A percentile compares a stretch with the other conserved stretches of the same genome.
These are phyloP conservation scores for Frieseomelitta varia DNA, from an alignment of 1,140 invertebrate species.

Conservation along the genomic window DNA sequence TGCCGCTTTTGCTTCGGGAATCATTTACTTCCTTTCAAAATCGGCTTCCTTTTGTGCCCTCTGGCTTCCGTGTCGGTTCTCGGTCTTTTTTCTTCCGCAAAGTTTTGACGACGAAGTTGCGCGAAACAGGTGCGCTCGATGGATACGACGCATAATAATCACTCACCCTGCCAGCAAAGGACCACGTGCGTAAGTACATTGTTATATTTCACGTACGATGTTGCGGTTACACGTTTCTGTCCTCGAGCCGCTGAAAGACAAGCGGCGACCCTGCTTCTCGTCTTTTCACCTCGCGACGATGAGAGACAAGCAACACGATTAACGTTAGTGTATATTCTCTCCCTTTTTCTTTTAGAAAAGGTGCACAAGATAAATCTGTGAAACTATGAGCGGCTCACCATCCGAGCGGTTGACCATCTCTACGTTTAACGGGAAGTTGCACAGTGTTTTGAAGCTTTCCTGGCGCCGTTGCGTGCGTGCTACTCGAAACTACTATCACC, in stretches of 20 bases:
- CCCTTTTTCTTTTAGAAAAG: not conserved
- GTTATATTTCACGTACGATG: slow-evolving; percentile 33
- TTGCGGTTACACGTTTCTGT: not conserved
- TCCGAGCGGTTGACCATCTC: not conserved
- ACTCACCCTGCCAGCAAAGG: not conserved
- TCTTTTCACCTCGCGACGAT: not conserved
- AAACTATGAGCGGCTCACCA: not conserved
- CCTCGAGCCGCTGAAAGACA: not conserved
- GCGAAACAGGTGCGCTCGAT: not conserved
- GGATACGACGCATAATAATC: slow-evolving; percentile 14
- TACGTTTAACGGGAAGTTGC: not conserved
- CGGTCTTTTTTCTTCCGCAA: not conserved
- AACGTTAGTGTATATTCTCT: not conserved
- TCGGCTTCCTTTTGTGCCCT: slow-evolving; percentile 14
- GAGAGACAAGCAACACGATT: not conserved
- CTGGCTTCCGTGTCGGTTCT: not conserved
- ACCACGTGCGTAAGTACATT: not conserved
- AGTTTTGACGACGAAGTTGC: not conserved
- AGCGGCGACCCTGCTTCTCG: slow-evolving; percentile 1
- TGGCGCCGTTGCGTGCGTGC: not conserved
- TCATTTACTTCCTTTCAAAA: not conserved
- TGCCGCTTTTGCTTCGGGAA: not conserved
- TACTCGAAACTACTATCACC: not conserved
- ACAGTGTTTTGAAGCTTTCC: not conserved
- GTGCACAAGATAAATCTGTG: not conserved